A percentile compares a stretch with the other conserved stretches of the same genome.
Conservation (phyloP, 2,888 invertebrate species). For the Podotricha telesiphe region DNA sequence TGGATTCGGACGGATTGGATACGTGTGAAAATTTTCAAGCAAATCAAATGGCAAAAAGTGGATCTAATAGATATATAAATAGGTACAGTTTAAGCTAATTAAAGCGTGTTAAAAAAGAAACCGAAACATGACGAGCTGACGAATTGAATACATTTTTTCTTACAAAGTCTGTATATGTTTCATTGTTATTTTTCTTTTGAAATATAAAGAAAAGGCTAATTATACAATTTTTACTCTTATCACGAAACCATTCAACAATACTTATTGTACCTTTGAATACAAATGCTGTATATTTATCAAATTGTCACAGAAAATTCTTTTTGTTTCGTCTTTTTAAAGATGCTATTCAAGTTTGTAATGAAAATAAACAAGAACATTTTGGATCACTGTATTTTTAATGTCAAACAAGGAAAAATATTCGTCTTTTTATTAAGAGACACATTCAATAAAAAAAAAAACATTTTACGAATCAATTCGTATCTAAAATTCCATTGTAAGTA, state of each 20-base stretch:
- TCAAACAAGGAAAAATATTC: neutral
- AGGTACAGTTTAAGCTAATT: neutral
- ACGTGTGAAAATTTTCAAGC: too few relatives aligned
- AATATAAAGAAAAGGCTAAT: constrained; percentile 1
- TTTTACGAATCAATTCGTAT: neutral
- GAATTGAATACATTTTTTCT: neutral
- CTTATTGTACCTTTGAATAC: constrained; percentile 12
- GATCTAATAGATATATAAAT: neutral
- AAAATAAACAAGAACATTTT: neutral
- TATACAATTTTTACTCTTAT: constrained; percentile 21
- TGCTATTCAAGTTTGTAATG: constrained; percentile 2
- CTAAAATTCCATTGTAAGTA: constrained; percentile 29
- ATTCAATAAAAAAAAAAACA: neutral
- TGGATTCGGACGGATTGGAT: too few relatives aligned
- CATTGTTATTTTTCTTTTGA: constrained; percentile 6
- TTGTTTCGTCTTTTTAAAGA: neutral
- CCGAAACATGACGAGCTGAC: neutral
- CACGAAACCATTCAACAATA: constrained; percentile 20
- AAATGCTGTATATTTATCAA: constrained; percentile 12
- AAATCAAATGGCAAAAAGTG: too few relatives aligned
- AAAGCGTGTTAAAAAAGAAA: neutral
- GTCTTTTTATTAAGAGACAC: neutral
- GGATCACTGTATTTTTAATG: neutral
- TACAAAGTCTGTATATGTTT: neutral
- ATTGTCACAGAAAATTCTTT: neutral